These are phyloP conservation scores for Pseudomyrmex concolor DNA, from an alignment of 1,140 invertebrate genomes.

Conservation along the genomic window DNA sequence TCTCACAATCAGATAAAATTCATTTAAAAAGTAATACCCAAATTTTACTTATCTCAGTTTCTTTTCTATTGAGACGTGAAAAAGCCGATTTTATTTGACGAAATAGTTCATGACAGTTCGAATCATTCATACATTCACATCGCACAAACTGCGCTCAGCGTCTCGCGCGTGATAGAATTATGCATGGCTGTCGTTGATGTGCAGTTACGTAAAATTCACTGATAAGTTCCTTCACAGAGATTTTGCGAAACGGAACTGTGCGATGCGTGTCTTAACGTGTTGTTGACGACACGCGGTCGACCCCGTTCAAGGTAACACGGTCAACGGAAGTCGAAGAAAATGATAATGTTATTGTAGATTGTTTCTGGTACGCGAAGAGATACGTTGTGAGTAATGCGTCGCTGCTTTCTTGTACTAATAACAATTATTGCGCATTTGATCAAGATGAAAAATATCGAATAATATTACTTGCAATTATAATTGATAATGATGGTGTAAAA, in stretches of 20 bases:
- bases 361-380: background rate
- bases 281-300: conserved; percentile 16
- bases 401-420: background rate
- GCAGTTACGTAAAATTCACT: conserved; percentile 17
- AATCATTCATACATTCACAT: too few relatives aligned
- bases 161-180: background rate
- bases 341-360: background rate
- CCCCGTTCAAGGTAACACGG: conserved; percentile 45
- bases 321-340: background rate
- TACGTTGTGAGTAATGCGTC: background rate
- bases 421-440: background rate
- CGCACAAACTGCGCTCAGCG: too few relatives aligned
- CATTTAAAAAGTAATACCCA: too few relatives aligned
- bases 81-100: too few relatives aligned
- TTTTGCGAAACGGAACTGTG: conserved; percentile 11
- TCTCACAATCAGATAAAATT: too few relatives aligned
- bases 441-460: background rate
- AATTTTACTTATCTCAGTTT: too few relatives aligned
- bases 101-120: too few relatives aligned
- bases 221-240: conserved; percentile 7
- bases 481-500: background rate
- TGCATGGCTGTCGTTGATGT: background rate
- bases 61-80: too few relatives aligned
- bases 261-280: conserved; percentile 23
- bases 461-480: background rate